Percentiles rank a stretch among this genome's conserved stretches.
Evolutionary conservation across 2,888 invertebrate species (phyloP).

Genomic region (Siphlonurus alternatus): DNA sequence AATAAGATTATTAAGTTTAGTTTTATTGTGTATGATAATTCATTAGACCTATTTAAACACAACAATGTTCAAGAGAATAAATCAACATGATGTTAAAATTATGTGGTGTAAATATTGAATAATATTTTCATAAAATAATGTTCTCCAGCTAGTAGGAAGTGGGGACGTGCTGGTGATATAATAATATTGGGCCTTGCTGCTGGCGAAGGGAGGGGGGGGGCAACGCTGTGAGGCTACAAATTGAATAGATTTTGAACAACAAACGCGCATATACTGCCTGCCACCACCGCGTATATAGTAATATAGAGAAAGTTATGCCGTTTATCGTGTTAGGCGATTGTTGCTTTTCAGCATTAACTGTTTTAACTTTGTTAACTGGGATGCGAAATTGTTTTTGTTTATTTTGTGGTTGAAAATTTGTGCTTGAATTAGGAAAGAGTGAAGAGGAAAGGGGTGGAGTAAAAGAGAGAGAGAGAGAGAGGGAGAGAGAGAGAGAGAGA

Average conservation of each 20-base stretch:
- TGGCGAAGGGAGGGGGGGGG: not conserved
- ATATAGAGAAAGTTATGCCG: not conserved
- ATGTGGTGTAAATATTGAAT: not conserved
- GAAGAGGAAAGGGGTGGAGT: not conserved
- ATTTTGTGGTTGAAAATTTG: not conserved
- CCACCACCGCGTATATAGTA: not conserved
- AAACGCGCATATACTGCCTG: not conserved
- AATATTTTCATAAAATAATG: not conserved
- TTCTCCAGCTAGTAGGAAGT: not conserved
- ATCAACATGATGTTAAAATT: not conserved
- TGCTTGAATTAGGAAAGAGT: not conserved
- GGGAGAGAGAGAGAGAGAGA: not conserved
- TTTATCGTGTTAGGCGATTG: not conserved
- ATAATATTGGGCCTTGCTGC: not conserved
- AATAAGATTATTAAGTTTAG: no score
- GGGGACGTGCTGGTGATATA: not conserved
- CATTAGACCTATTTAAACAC: not conserved
- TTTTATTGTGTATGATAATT: no score
- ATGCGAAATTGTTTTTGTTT: not conserved
- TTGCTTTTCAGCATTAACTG: not conserved
- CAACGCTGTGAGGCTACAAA: not conserved
- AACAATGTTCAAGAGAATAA: not conserved
- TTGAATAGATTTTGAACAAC: not conserved
- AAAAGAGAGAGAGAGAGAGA: not conserved
- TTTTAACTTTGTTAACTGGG: not conserved